These are phyloP conservation scores for Melanotaenia boesemani DNA, from an alignment of 2,797 vertebrate genomes.

Conservation along the genomic window DNA sequence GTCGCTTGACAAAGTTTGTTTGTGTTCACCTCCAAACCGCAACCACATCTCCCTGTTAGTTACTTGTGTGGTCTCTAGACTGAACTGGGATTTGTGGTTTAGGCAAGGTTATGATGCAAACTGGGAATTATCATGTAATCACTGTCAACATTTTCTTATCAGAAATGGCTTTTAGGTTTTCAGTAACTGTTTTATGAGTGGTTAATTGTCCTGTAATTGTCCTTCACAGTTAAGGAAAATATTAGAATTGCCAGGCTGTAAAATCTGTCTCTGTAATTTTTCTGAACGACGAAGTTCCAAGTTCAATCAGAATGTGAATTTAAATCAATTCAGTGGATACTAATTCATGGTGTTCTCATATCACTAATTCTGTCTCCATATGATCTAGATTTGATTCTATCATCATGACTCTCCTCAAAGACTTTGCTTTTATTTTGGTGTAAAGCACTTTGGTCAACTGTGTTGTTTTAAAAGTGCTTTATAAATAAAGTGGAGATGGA, in stretches of 20 bases:
- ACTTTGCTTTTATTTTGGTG: no score
- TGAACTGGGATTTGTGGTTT: constrained; percentile 61
- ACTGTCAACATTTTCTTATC: constrained; percentile 7
- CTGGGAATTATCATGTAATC: background rate
- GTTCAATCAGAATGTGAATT: no score
- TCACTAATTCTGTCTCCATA: no score
- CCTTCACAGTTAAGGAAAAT: background rate
- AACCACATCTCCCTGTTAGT: constrained; percentile 46
- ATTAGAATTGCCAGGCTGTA: background rate
- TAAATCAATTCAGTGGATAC: no score
- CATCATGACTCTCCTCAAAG: background rate
- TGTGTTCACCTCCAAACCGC: constrained; percentile 59
- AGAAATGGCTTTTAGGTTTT: background rate
- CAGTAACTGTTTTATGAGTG: background rate
- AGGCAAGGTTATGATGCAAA: constrained; percentile 35
- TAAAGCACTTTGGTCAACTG: no score
- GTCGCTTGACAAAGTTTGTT: constrained; percentile 65
- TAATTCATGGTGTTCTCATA: no score
- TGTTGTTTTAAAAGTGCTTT: background rate
- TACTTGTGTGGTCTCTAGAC: constrained; percentile 62
- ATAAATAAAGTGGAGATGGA: background rate
- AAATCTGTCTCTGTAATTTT: background rate
- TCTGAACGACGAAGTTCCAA: background rate
- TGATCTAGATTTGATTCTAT: background rate
- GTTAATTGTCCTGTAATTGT: constrained; percentile 2